Percentiles rank a stretch among this genome's conserved stretches.
Evolutionary conservation across 1,140 invertebrate species (phyloP).

Genomic region (Lordiphosa clarofinis): DNA sequence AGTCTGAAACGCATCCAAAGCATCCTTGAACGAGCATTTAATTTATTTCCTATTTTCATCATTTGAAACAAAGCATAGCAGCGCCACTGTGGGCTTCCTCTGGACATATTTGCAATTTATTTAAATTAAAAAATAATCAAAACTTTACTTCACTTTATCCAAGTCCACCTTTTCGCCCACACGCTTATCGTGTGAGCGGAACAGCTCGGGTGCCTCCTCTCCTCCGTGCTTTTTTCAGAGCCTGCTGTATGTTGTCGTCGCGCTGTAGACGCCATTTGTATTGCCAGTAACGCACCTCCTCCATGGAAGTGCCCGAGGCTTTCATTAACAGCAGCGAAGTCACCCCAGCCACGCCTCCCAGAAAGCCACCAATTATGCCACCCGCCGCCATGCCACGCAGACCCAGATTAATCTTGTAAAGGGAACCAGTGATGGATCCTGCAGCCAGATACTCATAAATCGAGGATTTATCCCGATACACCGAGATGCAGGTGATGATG

Average conservation of each 20-base stretch:
- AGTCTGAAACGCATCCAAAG: conserved; percentile 44
- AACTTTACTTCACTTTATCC: conserved; percentile 54
- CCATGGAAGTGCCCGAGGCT: conserved; percentile 81
- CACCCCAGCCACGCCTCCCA: conserved; percentile 81
- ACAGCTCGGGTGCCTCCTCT: conserved; percentile 38
- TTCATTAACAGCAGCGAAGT: conserved; percentile 80
- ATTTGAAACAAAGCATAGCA: conserved; percentile 61
- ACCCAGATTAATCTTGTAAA: conserved; percentile 81
- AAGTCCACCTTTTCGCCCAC: conserved; percentile 50
- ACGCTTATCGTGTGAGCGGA: conserved; percentile 54
- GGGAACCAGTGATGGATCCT: conserved; percentile 82
- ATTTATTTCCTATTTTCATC: conserved; percentile 32
- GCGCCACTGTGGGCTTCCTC: conserved; percentile 63
- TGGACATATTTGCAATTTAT: conserved; percentile 74
- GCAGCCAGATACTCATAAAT: conserved; percentile 84
- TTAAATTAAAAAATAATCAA: conserved; percentile 62
- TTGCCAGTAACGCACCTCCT: conserved; percentile 81
- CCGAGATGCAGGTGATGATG: conserved; percentile 82
- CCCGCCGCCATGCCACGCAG: conserved; percentile 84
- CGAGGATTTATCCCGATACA: conserved; percentile 84
- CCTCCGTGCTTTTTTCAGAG: conserved; percentile 54
- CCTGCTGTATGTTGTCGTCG: conserved; percentile 63
- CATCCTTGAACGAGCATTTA: conserved; percentile 15
- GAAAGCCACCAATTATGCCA: conserved; percentile 80
- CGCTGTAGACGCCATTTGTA: conserved; percentile 79